These are phyloP conservation scores for Montipora capitata DNA, from an alignment of 92 coral and sea anemone genomes.

Conservation along the genomic window DNA sequence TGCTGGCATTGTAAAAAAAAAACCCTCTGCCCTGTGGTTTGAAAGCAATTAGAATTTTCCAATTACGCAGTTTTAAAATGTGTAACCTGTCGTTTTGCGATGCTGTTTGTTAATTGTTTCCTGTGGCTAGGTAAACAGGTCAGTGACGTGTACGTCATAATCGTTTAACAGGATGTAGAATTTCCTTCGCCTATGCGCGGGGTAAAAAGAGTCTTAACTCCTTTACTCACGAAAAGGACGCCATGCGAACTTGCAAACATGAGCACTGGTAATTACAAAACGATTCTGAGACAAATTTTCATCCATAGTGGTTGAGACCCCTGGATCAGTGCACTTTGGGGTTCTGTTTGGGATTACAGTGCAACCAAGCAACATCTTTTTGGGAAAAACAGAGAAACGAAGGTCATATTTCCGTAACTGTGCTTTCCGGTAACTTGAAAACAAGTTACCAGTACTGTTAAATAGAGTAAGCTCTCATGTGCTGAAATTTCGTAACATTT, in stretches of 20 bases:
- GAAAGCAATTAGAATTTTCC: slow-evolving; percentile 19
- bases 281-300: not conserved
- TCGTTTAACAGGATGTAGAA: not conserved
- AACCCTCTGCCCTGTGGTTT: not conserved
- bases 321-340: not conserved
- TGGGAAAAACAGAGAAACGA: not conserved
- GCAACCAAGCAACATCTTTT: not conserved
- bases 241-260: not conserved
- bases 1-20: not conserved
- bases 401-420: too few relatives aligned
- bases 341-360: not conserved
- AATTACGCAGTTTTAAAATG: not conserved
- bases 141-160: slow-evolving; percentile 5
- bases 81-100: slow-evolving; percentile 13
- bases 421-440: too few relatives aligned
- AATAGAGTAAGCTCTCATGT: not conserved
- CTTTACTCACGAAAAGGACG: too few relatives aligned
- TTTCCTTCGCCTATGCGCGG: not conserved
- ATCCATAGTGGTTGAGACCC: not conserved
- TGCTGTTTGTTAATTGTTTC: not conserved
- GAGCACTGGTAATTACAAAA: not conserved
- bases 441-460: not conserved
- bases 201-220: not conserved
- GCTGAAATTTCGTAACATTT: not conserved
- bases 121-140: slow-evolving; percentile 4